A percentile compares a stretch with the other conserved stretches of the same genome.
Conservation (phyloP, 2,888 invertebrate species). For the Bibio marci region DNA sequence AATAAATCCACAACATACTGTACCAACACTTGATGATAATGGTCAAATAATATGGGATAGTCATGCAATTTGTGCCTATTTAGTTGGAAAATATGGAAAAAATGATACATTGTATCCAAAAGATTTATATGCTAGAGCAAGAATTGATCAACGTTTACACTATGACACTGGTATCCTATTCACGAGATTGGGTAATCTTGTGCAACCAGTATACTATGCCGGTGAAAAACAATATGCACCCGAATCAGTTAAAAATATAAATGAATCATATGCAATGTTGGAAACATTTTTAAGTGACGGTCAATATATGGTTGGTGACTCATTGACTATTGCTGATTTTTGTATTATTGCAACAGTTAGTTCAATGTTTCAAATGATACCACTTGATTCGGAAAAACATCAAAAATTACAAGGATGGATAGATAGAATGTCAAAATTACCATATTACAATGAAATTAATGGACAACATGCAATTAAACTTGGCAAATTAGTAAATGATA, state of each 20-base stretch:
- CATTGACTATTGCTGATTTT: constrained; percentile 21
- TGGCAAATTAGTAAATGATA: too few species aligned
- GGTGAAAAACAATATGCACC: neutral
- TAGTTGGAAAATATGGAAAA: constrained; percentile 21
- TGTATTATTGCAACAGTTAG: constrained; percentile 13
- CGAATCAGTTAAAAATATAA: constrained; percentile 13
- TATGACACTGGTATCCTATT: constrained; percentile 24
- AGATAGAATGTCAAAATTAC: constrained; percentile 13
- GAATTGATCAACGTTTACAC: constrained; percentile 24
- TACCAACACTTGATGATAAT: constrained; percentile 20
- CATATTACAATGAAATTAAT: constrained; percentile 14
- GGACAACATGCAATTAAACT: constrained; percentile 9
- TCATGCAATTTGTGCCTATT: constrained; percentile 23
- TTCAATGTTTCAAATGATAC: constrained; percentile 10
- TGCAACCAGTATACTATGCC: constrained; percentile 2
- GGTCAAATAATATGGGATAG: constrained; percentile 21
- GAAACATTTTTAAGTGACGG: constrained; percentile 17
- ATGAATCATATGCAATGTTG: constrained; percentile 18
- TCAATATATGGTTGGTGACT: constrained; percentile 18
- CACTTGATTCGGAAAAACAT: constrained; percentile 15
- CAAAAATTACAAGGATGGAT: constrained; percentile 18
- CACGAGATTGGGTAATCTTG: constrained; percentile 17
- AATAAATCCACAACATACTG: constrained; percentile 21
- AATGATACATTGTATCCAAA: constrained; percentile 21
- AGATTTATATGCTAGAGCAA: constrained; percentile 20